Base-by-base conservation (phyloP, 2,797 vertebrate genomes). In the Myiotriccus ornatus region DNA sequence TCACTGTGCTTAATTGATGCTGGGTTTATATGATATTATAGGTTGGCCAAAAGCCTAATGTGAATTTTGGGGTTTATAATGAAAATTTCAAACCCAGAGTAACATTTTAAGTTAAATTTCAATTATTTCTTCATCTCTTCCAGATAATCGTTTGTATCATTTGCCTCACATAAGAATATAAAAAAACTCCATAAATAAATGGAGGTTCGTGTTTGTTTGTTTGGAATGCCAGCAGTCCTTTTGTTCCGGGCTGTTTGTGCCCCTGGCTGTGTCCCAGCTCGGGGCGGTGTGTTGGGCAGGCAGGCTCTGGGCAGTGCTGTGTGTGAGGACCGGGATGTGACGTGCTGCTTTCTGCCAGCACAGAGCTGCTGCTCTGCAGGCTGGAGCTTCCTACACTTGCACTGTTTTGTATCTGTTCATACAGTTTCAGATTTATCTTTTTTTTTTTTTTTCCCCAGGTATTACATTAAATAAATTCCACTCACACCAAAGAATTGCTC, bases 401-500 rank as follows among this genome's bases (percentile, higher is more conserved):
- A 1, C 6, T 82, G 22, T 39, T 94, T 56, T 77, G 23, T 87
- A 57, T 96, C 74, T 86, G 47, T 67, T 87, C 49, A 39, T 87
- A 65, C 49, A 35, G 49, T 89, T 91, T 84, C 69, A 78, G 75
- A 68, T 84, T 76, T 68, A 56, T 60, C 20, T 44, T 70, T 82
- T 93, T 70, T 84, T 93, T 59, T 22, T n/a, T 43, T 74, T 83
- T 93, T 57, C 67, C 91, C 63, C 77, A 95, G 89, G 92, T 94
- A 94, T 95, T 96, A 80, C 39, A 84, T 96, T 94, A 97, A 98
- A 96, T 97, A 95, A 97, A 97, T 98, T 97, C 95, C 80, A 91
- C 91, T 96, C 91, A 87, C 93, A 97, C 94, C 87, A 84, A 97
- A 98, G 94, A 97, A 96, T 97, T 96, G 93, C 94, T 97, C 94